Conservation (phyloP, 2,888 invertebrate species). For the Erannis defoliaria region DNA sequence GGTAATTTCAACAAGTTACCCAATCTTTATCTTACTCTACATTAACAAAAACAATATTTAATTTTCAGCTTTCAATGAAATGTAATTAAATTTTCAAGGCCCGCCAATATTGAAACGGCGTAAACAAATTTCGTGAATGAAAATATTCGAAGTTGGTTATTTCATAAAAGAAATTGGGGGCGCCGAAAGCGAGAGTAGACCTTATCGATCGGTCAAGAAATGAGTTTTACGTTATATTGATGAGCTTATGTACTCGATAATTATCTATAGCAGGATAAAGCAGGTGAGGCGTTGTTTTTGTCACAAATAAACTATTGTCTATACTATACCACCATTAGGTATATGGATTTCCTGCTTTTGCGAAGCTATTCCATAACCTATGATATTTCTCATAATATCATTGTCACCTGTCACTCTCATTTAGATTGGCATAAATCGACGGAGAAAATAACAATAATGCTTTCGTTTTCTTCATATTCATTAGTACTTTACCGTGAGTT, state of each 20-base stretch:
- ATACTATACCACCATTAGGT: no score
- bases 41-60: slow-evolving; percentile 24
- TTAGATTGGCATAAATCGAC: no score
- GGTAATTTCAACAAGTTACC: slow-evolving; percentile 11
- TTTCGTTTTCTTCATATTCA: no score
- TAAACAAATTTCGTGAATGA: slow-evolving; percentile 26
- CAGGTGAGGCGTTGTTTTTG: no score
- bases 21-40: slow-evolving; percentile 10
- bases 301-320: no score
- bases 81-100: slow-evolving; percentile 24
- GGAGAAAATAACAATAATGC: no score
- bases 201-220: not conserved
- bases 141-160: slow-evolving; percentile 22
- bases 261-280: no score
- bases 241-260: not conserved
- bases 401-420: no score
- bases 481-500: no score
- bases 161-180: slow-evolving; percentile 11
- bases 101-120: slow-evolving; percentile 20
- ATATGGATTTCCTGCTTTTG: no score
- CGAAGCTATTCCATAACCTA: no score
- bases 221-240: not conserved
- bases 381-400: no score
- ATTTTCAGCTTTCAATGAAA: slow-evolving; percentile 24
- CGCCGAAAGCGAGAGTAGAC: not conserved